Evolutionary conservation across 2,888 invertebrate species (phyloP), one percentile per base, ranked within the genome.

Genomic region (Nasonia oneida): DNA sequence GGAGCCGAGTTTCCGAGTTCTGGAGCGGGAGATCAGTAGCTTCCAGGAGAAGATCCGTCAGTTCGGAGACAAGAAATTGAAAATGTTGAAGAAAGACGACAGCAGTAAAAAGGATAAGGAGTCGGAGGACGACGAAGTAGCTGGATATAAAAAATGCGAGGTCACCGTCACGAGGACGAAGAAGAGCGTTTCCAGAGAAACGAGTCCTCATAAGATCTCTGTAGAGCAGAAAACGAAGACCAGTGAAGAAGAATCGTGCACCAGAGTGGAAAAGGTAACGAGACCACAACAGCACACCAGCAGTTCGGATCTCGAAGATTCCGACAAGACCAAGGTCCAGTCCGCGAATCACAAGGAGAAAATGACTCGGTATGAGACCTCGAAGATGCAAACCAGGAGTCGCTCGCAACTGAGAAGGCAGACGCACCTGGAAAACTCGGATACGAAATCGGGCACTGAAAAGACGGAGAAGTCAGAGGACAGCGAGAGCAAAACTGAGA

Each of bases 1-100:
- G 37, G 92, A 91, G 81, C 93, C 92, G 3, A 93, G 92, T 86
- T 93, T 93, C 81, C 90, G 90, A 4, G 90, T 93, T 64, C 87
- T 93, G 15, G 93, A 93, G 64, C 90, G 89, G 61, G 92, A 93
- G 71, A 91, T 90, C 29, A 93, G 89, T 50, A 89, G 90, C 29
- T 83, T 91, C 39, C 92, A 91, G 39, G 91, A 91, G 50, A 92
- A 91, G 50, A 86, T 91, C 1, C 91, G 91, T 4, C 89, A 90
- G 84, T 88, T 93, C 15, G 89, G 91, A 0, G 91, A 91, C 3
- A 92, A 89, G 64, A 90, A 90, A 23, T 88, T 88, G 10, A 89
- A 84, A 76, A 85, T 64, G 50, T 53, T 64, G 18, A 85, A 87
- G 57, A 83, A 76, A 10, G 86, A 88, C n/a, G 70, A 75, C 5